Percentiles rank a stretch among this genome's conserved stretches.
These are phyloP conservation scores for silkworm (Bombyx mori) DNA, from an alignment of 1,140 invertebrate species.

Conservation along the genomic window ASM3026992v2 NC_085120.1:13193501-13194000, in stretches of 20 bases:
- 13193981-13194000: not conserved
- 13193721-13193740: no score
- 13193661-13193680: no score
- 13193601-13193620: no score
- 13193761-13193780: no score
- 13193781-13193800: no score
- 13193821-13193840: no score
- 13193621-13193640: no score
- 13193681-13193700: not conserved
- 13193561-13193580: constrained; percentile 1
- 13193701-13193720: not conserved
- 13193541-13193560: not conserved
- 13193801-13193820: no score
- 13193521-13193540: not conserved
- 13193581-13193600: not conserved
- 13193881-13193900: not conserved
- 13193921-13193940: constrained; percentile 1
- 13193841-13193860: no score
- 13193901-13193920: not conserved
- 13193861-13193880: not conserved
- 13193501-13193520: constrained; percentile 9
- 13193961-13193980: not conserved
- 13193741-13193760: no score
- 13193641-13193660: no score
- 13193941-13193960: not conserved